These are phyloP conservation scores for Acanthosepion pharaonis DNA, from an alignment of 2,888 invertebrate species.

Conservation along the genomic window DNA sequence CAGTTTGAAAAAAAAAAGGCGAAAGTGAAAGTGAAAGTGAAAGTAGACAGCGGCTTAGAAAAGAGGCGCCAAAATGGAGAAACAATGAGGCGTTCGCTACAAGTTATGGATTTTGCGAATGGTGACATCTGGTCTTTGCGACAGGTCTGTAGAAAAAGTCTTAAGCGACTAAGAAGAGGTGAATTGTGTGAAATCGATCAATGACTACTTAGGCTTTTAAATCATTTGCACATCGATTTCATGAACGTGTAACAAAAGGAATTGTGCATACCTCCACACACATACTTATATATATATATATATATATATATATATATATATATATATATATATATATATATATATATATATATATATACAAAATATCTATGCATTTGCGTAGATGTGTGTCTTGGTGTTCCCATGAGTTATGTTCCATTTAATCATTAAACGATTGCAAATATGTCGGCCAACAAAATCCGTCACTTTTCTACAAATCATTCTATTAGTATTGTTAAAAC, in stretches of 20 bases:
- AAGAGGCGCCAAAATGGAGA: neutral
- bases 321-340: no score
- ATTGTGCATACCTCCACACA: neutral
- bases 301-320: neutral
- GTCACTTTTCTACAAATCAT: no score
- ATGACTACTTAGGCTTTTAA: constrained; percentile 33
- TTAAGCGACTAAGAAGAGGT: neutral
- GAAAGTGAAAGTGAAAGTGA: no score
- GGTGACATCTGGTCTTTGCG: constrained; percentile 1
- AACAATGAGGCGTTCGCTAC: neutral
- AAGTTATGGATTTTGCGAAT: neutral
- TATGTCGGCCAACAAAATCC: no score
- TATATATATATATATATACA: no score
- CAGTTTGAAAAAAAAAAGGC: no score
- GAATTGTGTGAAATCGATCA: constrained; percentile 1
- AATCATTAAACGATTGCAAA: no score
- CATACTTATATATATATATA: neutral
- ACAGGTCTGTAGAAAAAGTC: neutral
- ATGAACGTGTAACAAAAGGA: neutral
- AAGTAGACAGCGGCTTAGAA: no score
- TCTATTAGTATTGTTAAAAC: no score
- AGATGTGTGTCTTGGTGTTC: no score
- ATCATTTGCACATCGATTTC: constrained; percentile 7
- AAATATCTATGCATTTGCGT: no score
- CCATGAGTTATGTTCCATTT: no score